Evolutionary conservation across 2,113 vertebrate genomes (phyloP), one percentile per base, ranked within the genome.

Genomic region (Brachyistius frenatus): DNA sequence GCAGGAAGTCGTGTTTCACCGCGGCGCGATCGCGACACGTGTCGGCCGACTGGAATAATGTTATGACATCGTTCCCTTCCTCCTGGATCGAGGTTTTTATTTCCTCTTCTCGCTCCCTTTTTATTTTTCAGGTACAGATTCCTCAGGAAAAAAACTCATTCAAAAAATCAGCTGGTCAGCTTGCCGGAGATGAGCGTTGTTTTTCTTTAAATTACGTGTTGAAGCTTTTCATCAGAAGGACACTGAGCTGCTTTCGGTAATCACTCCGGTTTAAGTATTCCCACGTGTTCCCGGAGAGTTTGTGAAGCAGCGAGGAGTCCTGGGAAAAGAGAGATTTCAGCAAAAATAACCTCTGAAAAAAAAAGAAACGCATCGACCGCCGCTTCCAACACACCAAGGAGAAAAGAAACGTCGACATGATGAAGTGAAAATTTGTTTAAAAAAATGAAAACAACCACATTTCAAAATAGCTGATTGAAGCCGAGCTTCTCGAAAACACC

Each of bases 231-330:
- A 72, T 66, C 35, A 33, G 33, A 74, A 71, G 52, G 1, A 41
- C n/a, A 53, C 11, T 31, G n/a, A 54, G 62, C 67, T 23, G 70
- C 71, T 72, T 14, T 37, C 46, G 41, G 50, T 56, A 36, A 72
- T 78, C 30, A 4, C 52, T 67, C 56, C 35, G 41, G 36, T 8
- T 23, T 33, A 35, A 54, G 5, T n/a, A 8, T 39, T 16, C 70
- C 46, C 0, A n/a, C 56, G n/a, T 35, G 23, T 1, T 23, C 47
- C 41, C 3, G n/a, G 47, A 70, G 16, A 49, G 36, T 31, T 30
- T 68, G 15, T 3, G 14, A 14, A 4, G 70, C 58, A 32, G 47
- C 47, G 5, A 54, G 37, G 70, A 50, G 63, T 55, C 66, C 66
- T 81, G 56, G 58, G 56, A 58, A 80, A 67, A 9, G 41, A 44